phyloP scores from a whole-genome alignment of 2,113 vertebrate species.

The Poeciliopsis occidentalis region DNA sequence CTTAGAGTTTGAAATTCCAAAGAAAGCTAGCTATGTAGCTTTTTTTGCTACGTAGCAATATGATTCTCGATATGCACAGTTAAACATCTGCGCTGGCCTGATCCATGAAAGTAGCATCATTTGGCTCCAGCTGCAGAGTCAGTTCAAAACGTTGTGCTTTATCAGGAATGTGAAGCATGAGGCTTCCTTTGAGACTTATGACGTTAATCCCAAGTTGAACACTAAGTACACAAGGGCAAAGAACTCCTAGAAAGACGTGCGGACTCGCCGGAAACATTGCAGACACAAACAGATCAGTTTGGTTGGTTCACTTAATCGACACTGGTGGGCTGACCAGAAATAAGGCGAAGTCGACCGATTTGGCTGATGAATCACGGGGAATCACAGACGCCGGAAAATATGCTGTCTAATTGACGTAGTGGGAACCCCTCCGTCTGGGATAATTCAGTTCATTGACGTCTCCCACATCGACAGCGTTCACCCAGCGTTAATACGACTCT shows the following conservation, averaged over 20 bases:
- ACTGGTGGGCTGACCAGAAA: not conserved
- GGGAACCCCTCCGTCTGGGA: not conserved
- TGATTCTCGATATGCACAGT: too few species aligned
- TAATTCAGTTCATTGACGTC: not conserved
- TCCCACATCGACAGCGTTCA: not conserved
- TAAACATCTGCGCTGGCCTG: too few species aligned
- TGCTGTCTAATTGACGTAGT: not conserved
- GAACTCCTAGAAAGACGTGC: not conserved
- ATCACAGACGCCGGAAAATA: not conserved
- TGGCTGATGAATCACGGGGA: not conserved
- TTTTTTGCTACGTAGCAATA: too few species aligned
- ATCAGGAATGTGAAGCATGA: too few species aligned
- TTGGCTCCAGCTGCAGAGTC: too few species aligned
- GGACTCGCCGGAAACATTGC: not conserved
- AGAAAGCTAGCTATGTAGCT: too few species aligned
- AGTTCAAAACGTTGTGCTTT: too few species aligned
- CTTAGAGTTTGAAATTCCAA: not conserved
- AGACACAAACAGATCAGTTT: not conserved
- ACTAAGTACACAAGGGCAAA: slow-evolving; percentile 4
- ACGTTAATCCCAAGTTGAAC: not conserved
- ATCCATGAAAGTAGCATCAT: too few species aligned
- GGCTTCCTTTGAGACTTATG: not conserved
- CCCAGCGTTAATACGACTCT: not conserved
- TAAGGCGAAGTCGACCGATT: not conserved
- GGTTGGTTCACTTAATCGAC: not conserved